Percentiles rank a stretch among this genome's conserved stretches.
These are phyloP conservation scores for Calonectris borealis DNA, from an alignment of 2,113 vertebrate species.

Conservation along the genomic window DNA sequence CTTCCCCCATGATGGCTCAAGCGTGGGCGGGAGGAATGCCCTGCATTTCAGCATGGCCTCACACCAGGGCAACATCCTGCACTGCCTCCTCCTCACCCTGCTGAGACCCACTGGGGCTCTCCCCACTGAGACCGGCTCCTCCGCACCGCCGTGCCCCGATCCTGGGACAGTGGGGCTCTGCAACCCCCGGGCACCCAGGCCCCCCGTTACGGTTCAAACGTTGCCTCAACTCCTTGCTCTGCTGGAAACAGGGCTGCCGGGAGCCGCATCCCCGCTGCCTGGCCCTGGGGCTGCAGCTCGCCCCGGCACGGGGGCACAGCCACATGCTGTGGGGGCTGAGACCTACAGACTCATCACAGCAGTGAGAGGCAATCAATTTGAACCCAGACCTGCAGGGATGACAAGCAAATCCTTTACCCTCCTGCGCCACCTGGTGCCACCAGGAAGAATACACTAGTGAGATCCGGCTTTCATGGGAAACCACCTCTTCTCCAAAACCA, in stretches of 20 bases:
- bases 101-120: neutral
- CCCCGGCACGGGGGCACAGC: accelerated
- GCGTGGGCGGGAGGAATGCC: accelerated
- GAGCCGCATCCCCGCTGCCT: neutral
- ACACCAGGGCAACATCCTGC: neutral
- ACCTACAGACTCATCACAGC: neutral
- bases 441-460: neutral
- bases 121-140: neutral
- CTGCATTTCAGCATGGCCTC: neutral
- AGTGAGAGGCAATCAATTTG: neutral
- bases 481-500: neutral
- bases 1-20: neutral
- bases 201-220: neutral
- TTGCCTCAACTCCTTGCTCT: neutral
- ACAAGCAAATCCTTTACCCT: conserved; percentile 26
- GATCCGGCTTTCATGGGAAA: accelerated
- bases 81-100: neutral
- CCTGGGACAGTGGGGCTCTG: neutral
- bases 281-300: neutral
- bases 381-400: neutral
- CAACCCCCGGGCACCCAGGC: neutral
- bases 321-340: neutral
- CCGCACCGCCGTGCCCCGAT: accelerated
- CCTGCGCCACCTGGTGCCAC: conserved; percentile 60
- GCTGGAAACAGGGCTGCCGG: neutral